These are phyloP conservation scores for Brachionus koreanus DNA, from an alignment of 1,140 invertebrate genomes.

Conservation along the genomic window DNA sequence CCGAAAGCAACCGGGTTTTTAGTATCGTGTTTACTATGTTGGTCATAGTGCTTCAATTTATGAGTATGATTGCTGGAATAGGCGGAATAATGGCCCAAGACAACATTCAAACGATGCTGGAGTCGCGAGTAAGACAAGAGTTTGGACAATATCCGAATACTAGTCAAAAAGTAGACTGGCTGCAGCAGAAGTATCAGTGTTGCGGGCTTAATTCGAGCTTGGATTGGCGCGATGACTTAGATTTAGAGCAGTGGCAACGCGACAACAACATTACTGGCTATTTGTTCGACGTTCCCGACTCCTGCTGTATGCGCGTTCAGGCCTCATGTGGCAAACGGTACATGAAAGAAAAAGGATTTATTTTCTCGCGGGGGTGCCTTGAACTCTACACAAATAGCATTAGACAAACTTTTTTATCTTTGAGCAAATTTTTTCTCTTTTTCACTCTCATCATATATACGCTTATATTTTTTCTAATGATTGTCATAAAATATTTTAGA, in stretches of 20 bases:
- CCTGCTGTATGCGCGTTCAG: background rate
- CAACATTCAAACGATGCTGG: background rate
- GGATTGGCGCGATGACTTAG: background rate
- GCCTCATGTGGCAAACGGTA: background rate
- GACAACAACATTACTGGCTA: background rate
- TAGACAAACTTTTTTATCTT: background rate
- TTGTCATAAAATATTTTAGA: slow-evolving; percentile 30
- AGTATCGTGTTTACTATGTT: background rate
- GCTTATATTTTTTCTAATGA: background rate
- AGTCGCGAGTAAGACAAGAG: background rate
- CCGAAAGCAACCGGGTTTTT: background rate
- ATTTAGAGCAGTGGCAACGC: background rate
- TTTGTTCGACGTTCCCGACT: slow-evolving; percentile 16
- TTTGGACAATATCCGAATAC: background rate
- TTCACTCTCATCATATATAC: background rate
- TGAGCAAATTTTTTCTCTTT: slow-evolving; percentile 22
- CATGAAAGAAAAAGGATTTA: background rate
- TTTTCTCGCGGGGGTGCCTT: background rate
- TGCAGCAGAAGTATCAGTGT: background rate
- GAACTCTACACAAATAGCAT: background rate
- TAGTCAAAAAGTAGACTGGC: background rate
- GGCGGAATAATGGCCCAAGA: background rate
- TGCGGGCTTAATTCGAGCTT: background rate
- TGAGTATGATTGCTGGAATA: background rate
- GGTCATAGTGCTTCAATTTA: background rate